A percentile compares a stretch with the other conserved stretches of the same genome.
phyloP scores from a whole-genome alignment of 2,113 vertebrate genomes.

The Xenopus laevis region DNA sequence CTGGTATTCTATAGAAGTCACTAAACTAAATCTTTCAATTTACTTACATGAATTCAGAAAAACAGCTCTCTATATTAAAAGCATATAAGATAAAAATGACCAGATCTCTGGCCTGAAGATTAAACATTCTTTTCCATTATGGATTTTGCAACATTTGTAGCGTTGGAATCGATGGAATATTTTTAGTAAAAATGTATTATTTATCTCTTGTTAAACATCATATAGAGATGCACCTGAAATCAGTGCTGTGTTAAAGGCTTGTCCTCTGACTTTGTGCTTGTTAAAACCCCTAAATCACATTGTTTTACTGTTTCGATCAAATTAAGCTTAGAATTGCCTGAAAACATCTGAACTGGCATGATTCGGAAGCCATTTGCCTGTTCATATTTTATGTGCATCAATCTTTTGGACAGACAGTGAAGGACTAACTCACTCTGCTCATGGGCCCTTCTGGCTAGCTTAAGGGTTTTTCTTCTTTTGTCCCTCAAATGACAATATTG shows the following conservation, averaged over 20 bases:
- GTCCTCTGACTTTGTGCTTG: background rate
- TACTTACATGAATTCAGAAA: too few relatives aligned
- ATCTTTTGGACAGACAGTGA: conserved; percentile 22
- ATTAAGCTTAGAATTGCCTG: background rate
- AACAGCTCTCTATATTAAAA: too few relatives aligned
- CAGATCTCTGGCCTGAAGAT: too few relatives aligned
- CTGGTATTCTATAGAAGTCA: too few relatives aligned
- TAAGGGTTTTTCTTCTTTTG: conserved; percentile 24
- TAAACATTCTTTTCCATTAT: too few relatives aligned
- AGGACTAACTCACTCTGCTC: conserved; percentile 14
- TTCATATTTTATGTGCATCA: conserved; percentile 24
- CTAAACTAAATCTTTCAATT: too few relatives aligned
- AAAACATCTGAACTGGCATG: conserved; percentile 6
- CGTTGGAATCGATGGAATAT: too few relatives aligned
- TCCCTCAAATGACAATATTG: conserved; percentile 26
- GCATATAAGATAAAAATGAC: too few relatives aligned
- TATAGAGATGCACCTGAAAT: too few relatives aligned
- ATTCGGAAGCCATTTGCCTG: conserved; percentile 11
- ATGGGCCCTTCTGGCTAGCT: conserved; percentile 36
- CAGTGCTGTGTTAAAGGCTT: background rate
- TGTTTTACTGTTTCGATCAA: conserved; percentile 8
- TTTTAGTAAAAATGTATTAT: too few relatives aligned
- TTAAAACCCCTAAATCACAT: background rate
- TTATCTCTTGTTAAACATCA: too few relatives aligned
- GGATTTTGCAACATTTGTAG: too few relatives aligned